Evolutionary conservation across 2,113 vertebrate genomes (phyloP).

Genomic region (Synchiropus splendidus): DNA sequence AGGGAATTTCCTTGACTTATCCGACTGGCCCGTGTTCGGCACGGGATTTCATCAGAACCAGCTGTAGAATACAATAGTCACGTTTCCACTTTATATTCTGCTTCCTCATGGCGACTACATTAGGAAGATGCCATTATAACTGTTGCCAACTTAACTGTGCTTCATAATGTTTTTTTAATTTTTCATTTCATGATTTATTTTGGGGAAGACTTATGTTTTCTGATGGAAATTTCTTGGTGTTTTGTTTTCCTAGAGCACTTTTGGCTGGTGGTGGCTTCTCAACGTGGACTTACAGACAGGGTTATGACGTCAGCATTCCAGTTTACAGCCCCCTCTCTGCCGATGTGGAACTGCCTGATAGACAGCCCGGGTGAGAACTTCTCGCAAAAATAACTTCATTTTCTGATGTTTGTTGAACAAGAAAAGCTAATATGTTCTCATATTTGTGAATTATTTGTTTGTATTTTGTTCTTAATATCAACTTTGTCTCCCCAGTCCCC

Average conservation of each 20-base stretch:
- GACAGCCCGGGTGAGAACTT: constrained; percentile 78
- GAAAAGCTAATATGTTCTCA: neutral
- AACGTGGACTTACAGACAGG: constrained; percentile 96
- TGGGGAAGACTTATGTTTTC: constrained; percentile 1
- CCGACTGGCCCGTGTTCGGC: constrained; percentile 55
- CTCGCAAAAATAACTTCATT: neutral
- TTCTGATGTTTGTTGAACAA: neutral
- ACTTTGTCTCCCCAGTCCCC: constrained; percentile 58
- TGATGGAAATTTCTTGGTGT: neutral
- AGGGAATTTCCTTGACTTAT: constrained; percentile 62
- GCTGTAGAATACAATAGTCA: constrained; percentile 38
- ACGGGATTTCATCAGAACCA: constrained; percentile 53
- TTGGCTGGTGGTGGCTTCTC: constrained; percentile 95
- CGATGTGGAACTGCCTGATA: constrained; percentile 81
- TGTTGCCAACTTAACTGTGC: neutral
- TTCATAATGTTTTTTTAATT: neutral
- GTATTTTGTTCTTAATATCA: neutral
- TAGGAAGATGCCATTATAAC: constrained; percentile 16
- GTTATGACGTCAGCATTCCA: constrained; percentile 96
- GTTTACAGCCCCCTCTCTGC: constrained; percentile 87
- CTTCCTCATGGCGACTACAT: constrained; percentile 8
- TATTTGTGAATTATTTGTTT: neutral
- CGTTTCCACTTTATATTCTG: constrained; percentile 34
- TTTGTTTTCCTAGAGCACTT: constrained; percentile 76
- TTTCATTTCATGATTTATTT: no score